phyloP scores from a whole-genome alignment of 2,888 invertebrate genomes.

The Xanthia togata region DNA sequence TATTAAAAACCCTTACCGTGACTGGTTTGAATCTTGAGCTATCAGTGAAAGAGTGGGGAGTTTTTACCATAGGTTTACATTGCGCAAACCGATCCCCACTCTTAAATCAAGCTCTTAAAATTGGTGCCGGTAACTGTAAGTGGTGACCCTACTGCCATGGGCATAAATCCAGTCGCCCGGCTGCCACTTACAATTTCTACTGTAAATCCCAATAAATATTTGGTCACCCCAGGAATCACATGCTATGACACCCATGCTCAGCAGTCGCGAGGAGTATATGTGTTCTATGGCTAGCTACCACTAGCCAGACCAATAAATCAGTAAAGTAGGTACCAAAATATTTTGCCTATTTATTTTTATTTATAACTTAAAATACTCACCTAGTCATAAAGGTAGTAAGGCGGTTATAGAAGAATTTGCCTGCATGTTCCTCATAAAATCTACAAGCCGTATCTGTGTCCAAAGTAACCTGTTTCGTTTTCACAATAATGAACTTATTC shows the following conservation, averaged over 20 bases:
- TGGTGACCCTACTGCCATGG: too few relatives aligned
- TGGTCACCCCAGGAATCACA: background rate
- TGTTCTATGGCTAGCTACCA: too few relatives aligned
- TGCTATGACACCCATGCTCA: background rate
- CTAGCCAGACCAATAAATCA: background rate
- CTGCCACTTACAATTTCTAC: too few relatives aligned
- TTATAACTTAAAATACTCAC: constrained; percentile 79
- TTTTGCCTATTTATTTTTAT: background rate
- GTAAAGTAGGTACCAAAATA: background rate
- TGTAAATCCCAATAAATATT: background rate
- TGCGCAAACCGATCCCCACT: too few relatives aligned
- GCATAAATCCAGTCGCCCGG: too few relatives aligned
- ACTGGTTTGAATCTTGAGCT: too few relatives aligned
- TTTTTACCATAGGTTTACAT: too few relatives aligned
- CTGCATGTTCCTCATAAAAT: constrained; percentile 96
- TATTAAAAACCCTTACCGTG: too few relatives aligned
- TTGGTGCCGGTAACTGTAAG: too few relatives aligned
- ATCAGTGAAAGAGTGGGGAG: too few relatives aligned
- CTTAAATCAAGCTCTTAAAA: too few relatives aligned
- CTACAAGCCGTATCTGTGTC: constrained; percentile 91
- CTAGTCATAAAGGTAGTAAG: constrained; percentile 95
- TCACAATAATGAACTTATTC: constrained; percentile 93
- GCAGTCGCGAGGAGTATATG: too few relatives aligned
- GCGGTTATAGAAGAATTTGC: constrained; percentile 95
- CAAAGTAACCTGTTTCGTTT: constrained; percentile 92